Conservation (phyloP, 2,113 vertebrate genomes). For the Leptobrachium leishanense region DNA sequence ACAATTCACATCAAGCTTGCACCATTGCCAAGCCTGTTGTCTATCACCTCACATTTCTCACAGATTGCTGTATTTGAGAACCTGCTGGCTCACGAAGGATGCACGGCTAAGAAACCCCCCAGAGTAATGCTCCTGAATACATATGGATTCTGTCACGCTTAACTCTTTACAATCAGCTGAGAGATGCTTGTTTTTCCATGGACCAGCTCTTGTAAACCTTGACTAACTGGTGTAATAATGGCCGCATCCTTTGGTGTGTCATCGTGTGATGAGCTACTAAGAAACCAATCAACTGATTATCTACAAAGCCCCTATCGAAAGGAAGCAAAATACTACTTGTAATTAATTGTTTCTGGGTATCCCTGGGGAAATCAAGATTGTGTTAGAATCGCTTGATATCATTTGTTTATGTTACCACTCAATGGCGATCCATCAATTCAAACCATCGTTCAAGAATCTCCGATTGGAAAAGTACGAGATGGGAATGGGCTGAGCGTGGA, state of each 20-base stretch:
- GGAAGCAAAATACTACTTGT: neutral
- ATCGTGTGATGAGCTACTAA: neutral
- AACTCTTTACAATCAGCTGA: too few species aligned
- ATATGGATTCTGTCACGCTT: too few species aligned
- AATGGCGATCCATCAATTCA: neutral
- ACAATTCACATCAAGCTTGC: too few species aligned
- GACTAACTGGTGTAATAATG: neutral
- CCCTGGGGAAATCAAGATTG: slow-evolving; percentile 7
- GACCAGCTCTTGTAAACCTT: neutral
- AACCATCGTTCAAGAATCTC: neutral
- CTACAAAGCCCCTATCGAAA: neutral
- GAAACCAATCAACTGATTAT: neutral
- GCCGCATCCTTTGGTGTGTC: neutral
- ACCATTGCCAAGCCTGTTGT: too few species aligned
- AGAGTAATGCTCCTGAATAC: too few species aligned
- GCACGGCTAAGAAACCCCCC: neutral
- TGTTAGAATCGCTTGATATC: neutral
- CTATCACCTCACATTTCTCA: too few species aligned
- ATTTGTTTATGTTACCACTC: neutral
- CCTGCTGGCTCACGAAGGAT: too few species aligned
- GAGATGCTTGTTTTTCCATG: too few species aligned
- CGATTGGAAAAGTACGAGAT: neutral
- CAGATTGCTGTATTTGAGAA: too few species aligned
- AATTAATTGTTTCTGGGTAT: neutral
- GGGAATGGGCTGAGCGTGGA: neutral